phyloP scores from a whole-genome alignment of 2,113 vertebrate genomes.

The Menura novaehollandiae region DNA sequence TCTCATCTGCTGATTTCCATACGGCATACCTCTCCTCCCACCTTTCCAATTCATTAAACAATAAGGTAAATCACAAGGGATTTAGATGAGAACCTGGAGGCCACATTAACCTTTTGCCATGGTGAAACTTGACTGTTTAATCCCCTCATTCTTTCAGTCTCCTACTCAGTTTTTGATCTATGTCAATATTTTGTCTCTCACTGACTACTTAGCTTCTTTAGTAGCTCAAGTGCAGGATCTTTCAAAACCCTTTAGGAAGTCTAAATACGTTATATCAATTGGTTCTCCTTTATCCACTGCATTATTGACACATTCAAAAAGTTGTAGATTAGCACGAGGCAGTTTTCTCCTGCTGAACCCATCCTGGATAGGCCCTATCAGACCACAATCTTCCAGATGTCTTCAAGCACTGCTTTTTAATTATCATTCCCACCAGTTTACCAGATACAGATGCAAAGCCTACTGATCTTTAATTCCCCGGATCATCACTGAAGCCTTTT shows the following conservation, averaged over 20 bases:
- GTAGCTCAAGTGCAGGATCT: constrained; percentile 1
- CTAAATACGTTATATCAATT: constrained; percentile 13
- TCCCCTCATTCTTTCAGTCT: constrained; percentile 36
- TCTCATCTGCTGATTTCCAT: constrained; percentile 15
- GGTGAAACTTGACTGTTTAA: constrained; percentile 34
- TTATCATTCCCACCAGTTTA: constrained; percentile 35
- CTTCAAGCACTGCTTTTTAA: constrained; percentile 38
- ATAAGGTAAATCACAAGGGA: constrained; percentile 15
- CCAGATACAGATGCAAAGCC: constrained; percentile 43
- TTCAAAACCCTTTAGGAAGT: constrained; percentile 45
- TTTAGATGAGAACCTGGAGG: constrained; percentile 18
- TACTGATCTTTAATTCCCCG: constrained; percentile 43
- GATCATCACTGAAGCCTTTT: constrained; percentile 44
- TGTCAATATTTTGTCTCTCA: constrained; percentile 53
- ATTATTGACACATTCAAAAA: constrained; percentile 27
- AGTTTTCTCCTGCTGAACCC: neutral
- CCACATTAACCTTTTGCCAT: constrained; percentile 35
- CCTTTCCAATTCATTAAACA: constrained; percentile 47
- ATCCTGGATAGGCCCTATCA: neutral
- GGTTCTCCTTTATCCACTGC: constrained; percentile 5
- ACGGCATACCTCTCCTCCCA: neutral
- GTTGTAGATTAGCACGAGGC: neutral
- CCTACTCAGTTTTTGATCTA: constrained; percentile 40
- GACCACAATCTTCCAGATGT: constrained; percentile 37
- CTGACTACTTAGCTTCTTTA: constrained; percentile 30